phyloP scores from a whole-genome alignment of 2,888 invertebrate species.

The Cryptus viduatorius region DNA sequence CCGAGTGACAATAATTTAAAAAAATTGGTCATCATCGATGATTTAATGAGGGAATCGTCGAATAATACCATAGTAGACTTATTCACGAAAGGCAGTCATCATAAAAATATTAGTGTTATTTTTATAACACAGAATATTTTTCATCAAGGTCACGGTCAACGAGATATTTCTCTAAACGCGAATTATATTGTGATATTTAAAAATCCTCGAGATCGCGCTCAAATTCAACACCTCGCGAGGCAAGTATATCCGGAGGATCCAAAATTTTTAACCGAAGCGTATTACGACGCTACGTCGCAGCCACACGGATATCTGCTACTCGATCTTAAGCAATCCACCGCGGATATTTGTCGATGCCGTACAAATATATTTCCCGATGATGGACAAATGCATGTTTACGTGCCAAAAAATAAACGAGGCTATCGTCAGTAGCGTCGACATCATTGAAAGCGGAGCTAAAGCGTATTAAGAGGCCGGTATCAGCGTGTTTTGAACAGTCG shows the following conservation, averaged over 20 bases:
- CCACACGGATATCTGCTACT: not conserved
- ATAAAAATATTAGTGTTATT: constrained; percentile 20
- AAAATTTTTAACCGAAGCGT: not conserved
- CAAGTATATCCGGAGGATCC: constrained; percentile 30
- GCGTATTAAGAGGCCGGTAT: too few relatives aligned
- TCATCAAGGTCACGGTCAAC: constrained; percentile 17
- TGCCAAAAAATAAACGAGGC: too few relatives aligned
- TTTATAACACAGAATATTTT: constrained; percentile 47
- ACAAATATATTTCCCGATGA: too few relatives aligned
- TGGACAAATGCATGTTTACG: too few relatives aligned
- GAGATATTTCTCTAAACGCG: constrained; percentile 31
- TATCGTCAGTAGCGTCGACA: too few relatives aligned
- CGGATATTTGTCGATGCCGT: too few relatives aligned
- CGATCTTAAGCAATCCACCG: not conserved
- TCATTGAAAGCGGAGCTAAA: too few relatives aligned
- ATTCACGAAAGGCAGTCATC: constrained; percentile 47
- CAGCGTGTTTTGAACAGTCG: too few relatives aligned
- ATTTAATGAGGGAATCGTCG: constrained; percentile 30
- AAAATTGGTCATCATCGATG: constrained; percentile 21
- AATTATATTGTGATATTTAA: constrained; percentile 61
- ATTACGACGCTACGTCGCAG: not conserved
- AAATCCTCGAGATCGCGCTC: constrained; percentile 56
- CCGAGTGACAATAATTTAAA: not conserved
- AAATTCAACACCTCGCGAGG: constrained; percentile 53
- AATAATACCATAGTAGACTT: constrained; percentile 22